Percentiles rank a stretch among this genome's conserved stretches.
Conservation (phyloP, 2,113 vertebrate genomes). For the Ailurus styani region DNA sequence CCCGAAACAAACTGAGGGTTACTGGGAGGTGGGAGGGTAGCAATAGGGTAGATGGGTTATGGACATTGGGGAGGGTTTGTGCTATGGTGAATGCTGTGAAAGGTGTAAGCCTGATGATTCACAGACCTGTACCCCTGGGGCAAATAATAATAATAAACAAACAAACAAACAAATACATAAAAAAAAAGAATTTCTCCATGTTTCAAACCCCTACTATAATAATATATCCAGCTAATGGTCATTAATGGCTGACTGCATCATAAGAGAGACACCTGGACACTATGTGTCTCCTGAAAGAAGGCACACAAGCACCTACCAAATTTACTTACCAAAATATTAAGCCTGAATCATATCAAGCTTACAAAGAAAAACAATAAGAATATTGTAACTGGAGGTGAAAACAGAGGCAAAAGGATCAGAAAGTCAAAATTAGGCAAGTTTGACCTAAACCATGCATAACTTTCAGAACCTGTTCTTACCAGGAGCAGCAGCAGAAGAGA, state of each 20-base stretch:
- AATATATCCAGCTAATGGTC: neutral
- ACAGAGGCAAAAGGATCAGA: neutral
- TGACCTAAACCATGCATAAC: neutral
- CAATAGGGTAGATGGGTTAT: too few species aligned
- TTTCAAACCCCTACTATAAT: neutral
- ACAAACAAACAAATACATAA: too few species aligned
- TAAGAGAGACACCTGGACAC: neutral
- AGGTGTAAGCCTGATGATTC: too few species aligned
- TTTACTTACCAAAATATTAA: neutral
- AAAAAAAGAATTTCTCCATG: too few species aligned
- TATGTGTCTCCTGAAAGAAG: neutral
- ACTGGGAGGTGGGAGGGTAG: too few species aligned
- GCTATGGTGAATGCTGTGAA: too few species aligned
- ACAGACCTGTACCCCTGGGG: too few species aligned
- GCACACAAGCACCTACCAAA: neutral
- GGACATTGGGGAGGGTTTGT: too few species aligned
- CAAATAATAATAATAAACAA: too few species aligned
- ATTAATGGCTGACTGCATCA: neutral
- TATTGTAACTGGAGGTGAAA: neutral
- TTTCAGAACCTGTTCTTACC: constrained; percentile 79
- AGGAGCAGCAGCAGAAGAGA: constrained; percentile 78
- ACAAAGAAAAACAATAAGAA: neutral
- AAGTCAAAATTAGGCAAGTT: neutral
- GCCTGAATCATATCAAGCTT: neutral
- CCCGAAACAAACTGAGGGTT: too few species aligned